Evolutionary conservation across 2,888 invertebrate species (phyloP).

Genomic region (Antheraea assamensis): DNA sequence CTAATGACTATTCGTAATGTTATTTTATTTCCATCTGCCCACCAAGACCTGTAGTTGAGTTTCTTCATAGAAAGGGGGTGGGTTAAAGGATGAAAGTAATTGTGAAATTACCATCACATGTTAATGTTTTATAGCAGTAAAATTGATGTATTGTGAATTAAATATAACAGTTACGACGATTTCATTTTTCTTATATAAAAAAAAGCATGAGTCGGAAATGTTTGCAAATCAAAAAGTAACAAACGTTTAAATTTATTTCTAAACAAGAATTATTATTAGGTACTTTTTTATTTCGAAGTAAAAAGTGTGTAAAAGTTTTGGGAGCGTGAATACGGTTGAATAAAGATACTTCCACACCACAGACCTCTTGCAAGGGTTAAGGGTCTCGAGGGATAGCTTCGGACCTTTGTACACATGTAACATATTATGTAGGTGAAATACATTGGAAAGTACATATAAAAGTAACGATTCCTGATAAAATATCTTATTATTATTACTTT

Average conservation of each 20-base stretch:
- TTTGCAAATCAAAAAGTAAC: neutral
- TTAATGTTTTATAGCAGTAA: too few relatives aligned
- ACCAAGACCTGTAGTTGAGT: neutral
- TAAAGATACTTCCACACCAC: neutral
- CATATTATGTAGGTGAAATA: neutral
- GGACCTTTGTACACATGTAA: constrained; percentile 1
- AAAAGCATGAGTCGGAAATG: neutral
- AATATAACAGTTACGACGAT: too few relatives aligned
- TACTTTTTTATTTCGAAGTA: neutral
- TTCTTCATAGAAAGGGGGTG: too few relatives aligned
- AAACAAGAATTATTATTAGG: neutral
- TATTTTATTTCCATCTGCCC: too few relatives aligned
- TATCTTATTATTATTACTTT: too few relatives aligned
- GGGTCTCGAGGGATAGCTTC: neutral
- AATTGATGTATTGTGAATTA: too few relatives aligned
- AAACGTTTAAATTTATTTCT: neutral
- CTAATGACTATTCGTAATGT: too few relatives aligned
- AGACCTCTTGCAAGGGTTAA: neutral
- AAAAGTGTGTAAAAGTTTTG: neutral
- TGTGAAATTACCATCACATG: too few relatives aligned
- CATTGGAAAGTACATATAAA: neutral
- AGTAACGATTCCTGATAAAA: neutral
- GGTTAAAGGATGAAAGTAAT: neutral
- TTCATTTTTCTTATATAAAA: neutral
- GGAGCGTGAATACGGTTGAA: neutral